Conservation (phyloP, 2,888 invertebrate species). For the Calliopum simillimum region DNA sequence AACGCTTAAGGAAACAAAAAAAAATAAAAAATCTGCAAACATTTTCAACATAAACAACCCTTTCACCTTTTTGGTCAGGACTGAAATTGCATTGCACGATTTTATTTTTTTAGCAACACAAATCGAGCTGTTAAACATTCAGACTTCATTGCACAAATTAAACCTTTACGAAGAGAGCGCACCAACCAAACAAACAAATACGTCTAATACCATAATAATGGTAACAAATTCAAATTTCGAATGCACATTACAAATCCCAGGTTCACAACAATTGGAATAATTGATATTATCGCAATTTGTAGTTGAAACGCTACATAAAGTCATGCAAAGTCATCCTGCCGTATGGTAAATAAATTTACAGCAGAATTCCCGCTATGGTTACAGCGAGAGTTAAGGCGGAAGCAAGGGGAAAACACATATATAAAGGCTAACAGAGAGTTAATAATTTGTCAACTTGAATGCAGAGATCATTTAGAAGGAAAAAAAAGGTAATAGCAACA, state of each 20-base stretch:
- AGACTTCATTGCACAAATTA: slow-evolving; percentile 35
- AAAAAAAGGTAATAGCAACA: neutral
- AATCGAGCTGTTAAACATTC: too few relatives aligned
- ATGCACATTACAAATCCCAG: neutral
- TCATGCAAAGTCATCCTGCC: neutral
- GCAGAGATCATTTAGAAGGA: slow-evolving; percentile 15
- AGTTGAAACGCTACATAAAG: slow-evolving; percentile 1
- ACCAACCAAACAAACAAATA: slow-evolving; percentile 13
- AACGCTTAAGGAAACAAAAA: neutral
- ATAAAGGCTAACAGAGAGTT: slow-evolving; percentile 26
- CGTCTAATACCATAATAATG: slow-evolving; percentile 19
- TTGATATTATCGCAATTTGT: slow-evolving; percentile 30
- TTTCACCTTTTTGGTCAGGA: slow-evolving; percentile 4
- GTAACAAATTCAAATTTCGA: slow-evolving; percentile 30
- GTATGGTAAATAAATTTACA: too few relatives aligned
- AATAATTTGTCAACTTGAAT: slow-evolving; percentile 34
- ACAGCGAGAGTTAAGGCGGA: too few relatives aligned
- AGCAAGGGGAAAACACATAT: too few relatives aligned
- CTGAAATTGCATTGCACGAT: slow-evolving; percentile 15
- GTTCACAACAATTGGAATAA: slow-evolving; percentile 16
- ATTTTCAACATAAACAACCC: slow-evolving; percentile 7
- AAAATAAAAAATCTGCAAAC: neutral
- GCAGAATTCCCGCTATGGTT: too few relatives aligned
- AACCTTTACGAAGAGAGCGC: slow-evolving; percentile 13
- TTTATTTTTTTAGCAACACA: too few relatives aligned